Percentiles rank a stretch among this genome's conserved stretches.
These are phyloP conservation scores for Drosophila fuyamai DNA, from an alignment of 1,140 invertebrate species.

Conservation along the genomic window DNA sequence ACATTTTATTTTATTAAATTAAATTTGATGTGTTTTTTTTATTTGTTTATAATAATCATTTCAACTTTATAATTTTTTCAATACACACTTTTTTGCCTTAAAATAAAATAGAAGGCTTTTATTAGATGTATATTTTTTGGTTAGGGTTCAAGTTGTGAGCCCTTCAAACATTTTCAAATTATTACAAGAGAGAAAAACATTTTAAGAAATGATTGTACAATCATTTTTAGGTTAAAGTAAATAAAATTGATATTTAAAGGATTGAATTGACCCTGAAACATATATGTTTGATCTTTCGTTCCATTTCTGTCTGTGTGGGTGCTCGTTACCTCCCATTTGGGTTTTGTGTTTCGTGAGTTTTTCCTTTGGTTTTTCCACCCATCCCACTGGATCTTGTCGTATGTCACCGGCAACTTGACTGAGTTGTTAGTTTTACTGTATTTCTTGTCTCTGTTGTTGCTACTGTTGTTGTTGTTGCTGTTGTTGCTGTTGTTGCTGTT, in stretches of 20 bases:
- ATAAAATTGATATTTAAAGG: background rate
- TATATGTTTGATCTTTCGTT: background rate
- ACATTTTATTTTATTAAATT: no score
- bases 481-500: conserved; percentile 23
- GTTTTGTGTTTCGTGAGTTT: conserved; percentile 56
- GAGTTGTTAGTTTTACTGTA: conserved; percentile 77
- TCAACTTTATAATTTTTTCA: no score
- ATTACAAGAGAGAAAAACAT: no score
- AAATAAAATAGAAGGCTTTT: no score
- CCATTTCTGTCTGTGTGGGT: background rate
- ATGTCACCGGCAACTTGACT: conserved; percentile 77
- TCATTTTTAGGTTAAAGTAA: no score
- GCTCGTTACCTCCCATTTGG: conserved; percentile 55
- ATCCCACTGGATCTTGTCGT: conserved; percentile 61
- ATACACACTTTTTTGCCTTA: no score
- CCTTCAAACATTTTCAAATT: no score
- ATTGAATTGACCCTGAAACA: background rate
- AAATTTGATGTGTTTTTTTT: no score
- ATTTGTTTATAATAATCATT: no score
- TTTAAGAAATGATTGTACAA: no score
- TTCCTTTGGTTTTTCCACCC: conserved; percentile 31
- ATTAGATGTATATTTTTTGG: no score
- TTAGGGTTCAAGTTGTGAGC: no score
- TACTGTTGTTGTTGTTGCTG: conserved; percentile 14
- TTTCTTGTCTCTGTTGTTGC: conserved; percentile 11